Evolutionary conservation across 2,888 invertebrate genomes (phyloP).

Genomic region (Operophtera brumata): DNA sequence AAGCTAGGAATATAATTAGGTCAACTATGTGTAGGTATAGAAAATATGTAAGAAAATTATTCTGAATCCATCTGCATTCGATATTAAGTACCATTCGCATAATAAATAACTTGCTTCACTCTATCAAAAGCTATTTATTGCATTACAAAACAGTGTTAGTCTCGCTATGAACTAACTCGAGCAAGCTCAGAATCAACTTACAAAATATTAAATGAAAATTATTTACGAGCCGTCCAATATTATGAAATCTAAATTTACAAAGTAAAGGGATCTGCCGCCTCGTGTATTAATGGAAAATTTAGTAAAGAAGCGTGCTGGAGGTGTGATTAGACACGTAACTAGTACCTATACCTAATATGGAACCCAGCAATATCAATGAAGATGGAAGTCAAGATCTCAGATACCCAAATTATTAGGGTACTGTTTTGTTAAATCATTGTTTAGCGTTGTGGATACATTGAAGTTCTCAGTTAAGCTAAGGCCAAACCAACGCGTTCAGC

Average conservation of each 20-base stretch:
- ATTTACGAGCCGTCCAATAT: constrained; percentile 36
- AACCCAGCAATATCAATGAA: too few species aligned
- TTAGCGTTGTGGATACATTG: too few species aligned
- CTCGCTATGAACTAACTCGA: constrained; percentile 34
- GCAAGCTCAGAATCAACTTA: constrained; percentile 34
- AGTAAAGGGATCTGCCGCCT: constrained; percentile 29
- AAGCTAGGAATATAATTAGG: constrained; percentile 6
- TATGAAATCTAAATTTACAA: constrained; percentile 32
- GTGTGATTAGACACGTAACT: neutral
- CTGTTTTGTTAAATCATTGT: too few species aligned
- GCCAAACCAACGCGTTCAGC: too few species aligned
- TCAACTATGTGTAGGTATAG: constrained; percentile 8
- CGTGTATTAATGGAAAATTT: constrained; percentile 6
- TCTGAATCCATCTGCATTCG: constrained; percentile 30
- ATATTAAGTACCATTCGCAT: constrained; percentile 27
- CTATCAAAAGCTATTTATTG: constrained; percentile 44
- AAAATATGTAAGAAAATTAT: constrained; percentile 23
- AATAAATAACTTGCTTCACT: constrained; percentile 44
- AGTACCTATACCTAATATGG: too few species aligned
- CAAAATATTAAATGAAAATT: constrained; percentile 46
- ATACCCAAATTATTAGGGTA: too few species aligned
- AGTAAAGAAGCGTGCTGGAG: neutral
- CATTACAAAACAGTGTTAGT: constrained; percentile 47
- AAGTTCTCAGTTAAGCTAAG: too few species aligned
- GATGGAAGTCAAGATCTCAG: too few species aligned